Base-by-base conservation (phyloP, 1,140 invertebrate species). In the Zaprionus kolodkinae region DNA sequence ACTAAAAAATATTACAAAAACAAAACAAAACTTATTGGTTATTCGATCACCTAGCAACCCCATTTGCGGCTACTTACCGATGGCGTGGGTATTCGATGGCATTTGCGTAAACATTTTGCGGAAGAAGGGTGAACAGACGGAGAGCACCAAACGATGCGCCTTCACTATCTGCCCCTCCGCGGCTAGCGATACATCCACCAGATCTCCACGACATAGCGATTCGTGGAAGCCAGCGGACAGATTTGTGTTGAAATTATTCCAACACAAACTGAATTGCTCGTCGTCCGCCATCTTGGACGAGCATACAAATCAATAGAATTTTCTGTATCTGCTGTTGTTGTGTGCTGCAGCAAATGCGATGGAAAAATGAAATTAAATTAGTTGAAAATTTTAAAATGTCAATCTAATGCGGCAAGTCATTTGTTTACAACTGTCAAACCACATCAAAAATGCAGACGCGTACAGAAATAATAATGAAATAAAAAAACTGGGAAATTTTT, bases 111-210 rank as follows among this genome's bases (percentile, higher is more conserved):
- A 97, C 91, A 97, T 94, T 93, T 96, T 95, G 93, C 96, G 95
- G 92, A 97, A 97, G 93, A 96, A 97, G 45, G 96, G 96, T 92
- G 96, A 97, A 93, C 97, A 97, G 74, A 97, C 96, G 73, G 96
- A 97, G 73, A 97, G 93, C 85, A 97, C 96, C 91, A 97, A 93
- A 93, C 96, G 96, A 93, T 97, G 96, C 76, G 96, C 96, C 93
- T 96, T 96, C 57, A 97, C 93, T 88, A 96, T 95, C 78, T 95
- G 94, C 75, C 96, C 96, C 92, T 96, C 96, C 81, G 96, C 96
- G 71, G 96, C 96, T 78, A 97, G 92, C 11, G 96, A 97, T 76
- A 97, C 96, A 91, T 97, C 96, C 73, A 97, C 96, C 83, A 97
- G 93, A 89, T 96, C 95, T 81, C 96, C 96, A 91, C 95, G 95